Conservation (phyloP, 2,113 vertebrate genomes). For the Chionodraco myersi region DNA sequence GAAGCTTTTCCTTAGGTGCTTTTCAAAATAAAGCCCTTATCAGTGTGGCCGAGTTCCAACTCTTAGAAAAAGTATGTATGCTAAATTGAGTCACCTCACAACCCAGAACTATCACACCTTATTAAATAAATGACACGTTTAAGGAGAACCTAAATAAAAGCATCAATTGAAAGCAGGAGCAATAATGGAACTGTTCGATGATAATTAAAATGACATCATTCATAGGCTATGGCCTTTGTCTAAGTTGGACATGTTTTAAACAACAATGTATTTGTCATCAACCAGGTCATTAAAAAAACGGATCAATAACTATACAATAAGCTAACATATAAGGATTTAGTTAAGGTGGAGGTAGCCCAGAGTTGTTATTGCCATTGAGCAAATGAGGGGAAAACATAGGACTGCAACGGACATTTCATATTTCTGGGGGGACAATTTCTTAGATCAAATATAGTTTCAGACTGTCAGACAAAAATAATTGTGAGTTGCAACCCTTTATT, state of each 20-base stretch:
- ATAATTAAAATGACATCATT: background rate
- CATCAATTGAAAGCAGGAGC: background rate
- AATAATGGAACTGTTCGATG: background rate
- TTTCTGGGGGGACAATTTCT: background rate
- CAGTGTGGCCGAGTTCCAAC: background rate
- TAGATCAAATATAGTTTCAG: background rate
- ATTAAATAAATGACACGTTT: no score
- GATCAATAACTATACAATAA: background rate
- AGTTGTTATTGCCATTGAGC: background rate
- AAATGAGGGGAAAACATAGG: background rate
- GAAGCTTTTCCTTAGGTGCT: slow-evolving; percentile 41
- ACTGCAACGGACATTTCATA: background rate
- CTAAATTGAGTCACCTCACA: background rate
- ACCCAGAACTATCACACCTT: no score
- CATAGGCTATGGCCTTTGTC: background rate
- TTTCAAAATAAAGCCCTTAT: slow-evolving; percentile 70
- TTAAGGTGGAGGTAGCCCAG: background rate
- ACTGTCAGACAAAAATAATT: background rate
- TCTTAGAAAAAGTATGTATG: no score
- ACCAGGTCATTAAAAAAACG: background rate
- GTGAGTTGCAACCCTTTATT: background rate
- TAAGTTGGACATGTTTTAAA: background rate
- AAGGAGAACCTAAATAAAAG: background rate
- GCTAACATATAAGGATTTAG: background rate
- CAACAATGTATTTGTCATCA: background rate